These are phyloP conservation scores for Strongylocentrotus purpuratus DNA, from an alignment of 35 echinoderm and acorn worm genomes.

Conservation along the genomic window DNA sequence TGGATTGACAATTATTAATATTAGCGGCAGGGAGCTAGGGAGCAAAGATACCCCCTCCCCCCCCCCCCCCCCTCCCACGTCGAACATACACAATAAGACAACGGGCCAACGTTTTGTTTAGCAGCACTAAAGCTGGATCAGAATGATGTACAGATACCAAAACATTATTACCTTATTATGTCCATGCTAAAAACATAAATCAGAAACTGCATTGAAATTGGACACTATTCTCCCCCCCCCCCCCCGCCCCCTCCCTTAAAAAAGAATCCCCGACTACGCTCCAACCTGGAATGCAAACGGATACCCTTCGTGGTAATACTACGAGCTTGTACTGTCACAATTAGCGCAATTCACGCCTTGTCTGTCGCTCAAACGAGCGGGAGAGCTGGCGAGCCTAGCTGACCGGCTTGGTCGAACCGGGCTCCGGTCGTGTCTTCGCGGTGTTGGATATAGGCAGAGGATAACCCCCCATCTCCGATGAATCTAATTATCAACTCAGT, in stretches of 20 bases:
- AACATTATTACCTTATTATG: too few species aligned
- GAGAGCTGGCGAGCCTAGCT: not conserved
- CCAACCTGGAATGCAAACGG: not conserved
- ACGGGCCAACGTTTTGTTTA: too few species aligned
- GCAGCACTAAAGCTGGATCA: too few species aligned
- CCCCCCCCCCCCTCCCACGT: not conserved
- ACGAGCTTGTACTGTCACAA: slow-evolving; percentile 22
- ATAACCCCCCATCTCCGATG: slow-evolving; percentile 31
- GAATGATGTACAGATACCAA: too few species aligned
- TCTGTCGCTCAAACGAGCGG: not conserved
- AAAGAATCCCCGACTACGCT: not conserved
- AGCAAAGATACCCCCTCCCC: not conserved
- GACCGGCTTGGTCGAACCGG: not conserved
- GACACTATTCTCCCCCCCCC: not conserved
- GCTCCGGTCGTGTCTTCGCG: not conserved
- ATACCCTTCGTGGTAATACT: not conserved
- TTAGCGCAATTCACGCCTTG: slow-evolving; percentile 29
- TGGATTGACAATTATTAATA: not conserved
- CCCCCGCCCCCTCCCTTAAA: not conserved
- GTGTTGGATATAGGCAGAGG: not conserved
- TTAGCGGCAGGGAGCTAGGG: not conserved
- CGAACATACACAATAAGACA: too few species aligned
- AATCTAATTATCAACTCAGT: slow-evolving; percentile 42
- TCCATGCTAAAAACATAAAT: too few species aligned
- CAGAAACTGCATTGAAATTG: too few species aligned